phyloP scores from a whole-genome alignment of 1,140 invertebrate genomes.

The Leptinotarsa undecemlineata region DNA sequence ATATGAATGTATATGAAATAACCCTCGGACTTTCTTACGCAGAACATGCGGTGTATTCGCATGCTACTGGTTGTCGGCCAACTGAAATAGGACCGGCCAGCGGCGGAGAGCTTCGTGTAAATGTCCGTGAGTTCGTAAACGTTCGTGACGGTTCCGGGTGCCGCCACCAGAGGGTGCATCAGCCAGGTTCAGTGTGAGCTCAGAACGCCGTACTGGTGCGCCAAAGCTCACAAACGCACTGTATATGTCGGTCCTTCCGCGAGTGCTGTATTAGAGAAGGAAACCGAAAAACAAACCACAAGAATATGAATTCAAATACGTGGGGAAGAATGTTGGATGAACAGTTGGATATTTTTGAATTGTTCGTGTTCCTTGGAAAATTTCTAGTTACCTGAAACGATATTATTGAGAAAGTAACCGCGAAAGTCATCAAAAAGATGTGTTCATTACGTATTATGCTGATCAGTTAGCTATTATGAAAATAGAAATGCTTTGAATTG shows the following conservation, averaged over 20 bases:
- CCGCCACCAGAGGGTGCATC: slow-evolving; percentile 38
- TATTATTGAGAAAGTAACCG: too few species aligned
- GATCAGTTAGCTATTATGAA: too few species aligned
- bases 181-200: slow-evolving; percentile 44
- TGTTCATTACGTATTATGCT: too few species aligned
- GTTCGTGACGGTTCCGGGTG: slow-evolving; percentile 36
- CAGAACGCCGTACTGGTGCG: slow-evolving; percentile 44
- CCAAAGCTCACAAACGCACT: slow-evolving; percentile 22
- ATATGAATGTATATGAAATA: too few species aligned
- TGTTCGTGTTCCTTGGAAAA: too few species aligned
- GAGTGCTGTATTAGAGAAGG: slow-evolving; percentile 78
- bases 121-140: slow-evolving; percentile 37
- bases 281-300: slow-evolving; percentile 66
- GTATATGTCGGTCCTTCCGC: slow-evolving; percentile 64
- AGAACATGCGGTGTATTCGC: slow-evolving; percentile 11
- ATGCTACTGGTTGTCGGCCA: slow-evolving; percentile 43
- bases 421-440: too few species aligned
- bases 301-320: slow-evolving; percentile 39
- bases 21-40: neutral
- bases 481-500: too few species aligned
- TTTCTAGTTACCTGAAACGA: too few species aligned
- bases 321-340: neutral
- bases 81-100: slow-evolving; percentile 30
- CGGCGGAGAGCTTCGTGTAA: slow-evolving; percentile 18
- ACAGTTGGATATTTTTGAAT: neutral